These are phyloP conservation scores for Bergia puertoricense DNA, from an alignment of 92 coral and sea anemone species.

Conservation along the genomic window DNA sequence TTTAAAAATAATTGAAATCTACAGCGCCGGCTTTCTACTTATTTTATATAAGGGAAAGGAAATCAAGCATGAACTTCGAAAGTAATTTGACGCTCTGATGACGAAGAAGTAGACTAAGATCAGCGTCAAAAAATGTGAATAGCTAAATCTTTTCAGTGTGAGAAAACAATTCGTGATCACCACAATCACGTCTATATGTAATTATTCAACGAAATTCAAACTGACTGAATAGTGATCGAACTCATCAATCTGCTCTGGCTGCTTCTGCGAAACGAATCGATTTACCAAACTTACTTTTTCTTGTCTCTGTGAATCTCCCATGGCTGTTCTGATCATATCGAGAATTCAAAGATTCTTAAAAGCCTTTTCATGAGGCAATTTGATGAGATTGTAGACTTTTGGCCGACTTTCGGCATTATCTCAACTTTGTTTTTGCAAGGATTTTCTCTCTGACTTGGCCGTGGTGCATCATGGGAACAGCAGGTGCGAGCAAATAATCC, in stretches of 20 bases:
- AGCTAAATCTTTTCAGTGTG: neutral
- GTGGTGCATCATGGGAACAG: conserved; percentile 39
- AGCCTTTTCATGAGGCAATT: neutral
- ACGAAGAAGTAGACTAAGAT: neutral
- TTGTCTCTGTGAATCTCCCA: conserved; percentile 50
- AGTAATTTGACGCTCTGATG: neutral
- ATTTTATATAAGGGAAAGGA: neutral
- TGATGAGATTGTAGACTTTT: neutral
- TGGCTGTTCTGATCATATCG: conserved; percentile 70
- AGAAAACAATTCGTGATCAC: neutral
- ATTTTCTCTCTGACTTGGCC: conserved; percentile 25
- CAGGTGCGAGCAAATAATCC: conserved; percentile 35
- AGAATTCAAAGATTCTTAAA: neutral
- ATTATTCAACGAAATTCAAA: conserved; percentile 10
- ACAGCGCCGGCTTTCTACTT: neutral
- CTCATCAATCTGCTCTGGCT: neutral
- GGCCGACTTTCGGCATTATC: conserved; percentile 26
- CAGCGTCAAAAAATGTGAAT: neutral
- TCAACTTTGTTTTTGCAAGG: neutral
- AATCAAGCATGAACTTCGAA: neutral
- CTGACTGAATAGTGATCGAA: neutral
- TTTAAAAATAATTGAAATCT: conserved; percentile 4
- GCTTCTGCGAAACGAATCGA: neutral
- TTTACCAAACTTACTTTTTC: conserved; percentile 60
- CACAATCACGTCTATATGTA: neutral